Evolutionary conservation across 2,888 invertebrate species (phyloP).

Genomic region (Pristionchus maxplancki): DNA sequence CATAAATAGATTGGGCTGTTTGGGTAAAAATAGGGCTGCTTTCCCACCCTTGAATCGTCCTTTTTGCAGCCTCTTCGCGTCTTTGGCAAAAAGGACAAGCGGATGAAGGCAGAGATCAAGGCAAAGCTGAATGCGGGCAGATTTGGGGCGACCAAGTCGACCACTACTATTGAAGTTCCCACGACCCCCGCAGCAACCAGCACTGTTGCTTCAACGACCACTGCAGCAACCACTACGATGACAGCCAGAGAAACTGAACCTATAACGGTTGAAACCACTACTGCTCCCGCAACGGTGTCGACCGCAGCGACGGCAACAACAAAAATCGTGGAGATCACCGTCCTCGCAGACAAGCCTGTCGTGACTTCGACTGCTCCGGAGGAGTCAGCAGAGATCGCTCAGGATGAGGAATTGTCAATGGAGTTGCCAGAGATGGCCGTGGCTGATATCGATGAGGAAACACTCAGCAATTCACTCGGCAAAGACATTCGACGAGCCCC

Average conservation of each 20-base stretch:
- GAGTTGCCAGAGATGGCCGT: background rate
- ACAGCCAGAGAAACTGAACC: background rate
- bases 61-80: slow-evolving; percentile 43
- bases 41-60: background rate
- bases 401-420: slow-evolving; percentile 13
- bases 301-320: background rate
- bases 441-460: slow-evolving; percentile 31
- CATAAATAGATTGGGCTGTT: background rate
- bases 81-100: slow-evolving; percentile 47
- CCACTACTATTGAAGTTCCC: background rate
- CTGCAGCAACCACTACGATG: background rate
- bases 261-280: background rate
- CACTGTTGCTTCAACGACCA: background rate
- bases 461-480: slow-evolving; percentile 32
- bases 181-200: background rate
- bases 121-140: slow-evolving; percentile 11
- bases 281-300: background rate
- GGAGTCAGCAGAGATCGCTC: background rate
- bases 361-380: background rate
- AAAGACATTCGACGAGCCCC: slow-evolving; percentile 62
- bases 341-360: background rate
- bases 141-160: background rate
- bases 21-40: background rate
- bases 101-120: slow-evolving; percentile 33
- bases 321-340: background rate